Base-by-base conservation (phyloP, 2,888 invertebrate genomes). In the Leptinotarsa juncta region DNA sequence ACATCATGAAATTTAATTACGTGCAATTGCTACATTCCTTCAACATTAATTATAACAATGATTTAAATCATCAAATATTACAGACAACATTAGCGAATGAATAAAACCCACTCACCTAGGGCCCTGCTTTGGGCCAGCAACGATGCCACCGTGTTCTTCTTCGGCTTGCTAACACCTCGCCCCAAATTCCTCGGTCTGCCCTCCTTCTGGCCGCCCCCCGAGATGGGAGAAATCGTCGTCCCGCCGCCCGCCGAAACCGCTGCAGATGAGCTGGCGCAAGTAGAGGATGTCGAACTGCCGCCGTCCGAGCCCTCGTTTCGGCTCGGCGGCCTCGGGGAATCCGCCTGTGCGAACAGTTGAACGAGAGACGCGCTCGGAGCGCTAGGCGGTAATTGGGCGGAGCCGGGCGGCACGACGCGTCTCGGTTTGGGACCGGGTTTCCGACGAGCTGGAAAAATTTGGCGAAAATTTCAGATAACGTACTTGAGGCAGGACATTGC, bases 101-200 rank as follows among this genome's bases (percentile, higher is more conserved):
- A 42, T 23, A 15, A 32, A 71, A 70, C 42, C 20, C 23, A 76
- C 80, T 76, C 81, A 87, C 89, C 95, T 53, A 96, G 90, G 5
- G 96, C 96, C 74, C 96, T 89, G 84, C 95, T 95, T 88, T 96
- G 96, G 0, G 96, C 96, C 79, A 96, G 88, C 69, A 96, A 88
- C 3, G 96, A 96, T 0, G 96, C 96, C 1, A 96, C 96, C 0
- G 96, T 96, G 87, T 96, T 96, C 90, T 96, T 96, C 90, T 96
- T 96, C 77, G 96, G 96, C 87, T 96, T 96, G 83, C 95, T 95
- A 26, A 96, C 95, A 0, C 96, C 96, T 7, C 96, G 91, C 32
- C 96, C 96, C 42, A 96, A 90, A 88, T 96, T 96, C 14, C 96
- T 90, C 0, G 96, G 95, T 50, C 96, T 88, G 4, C 95, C 94